Evolutionary conservation across 2,113 vertebrate genomes (phyloP), one percentile per base, ranked within the genome.

Genomic region (Erpornis zantholeuca): DNA sequence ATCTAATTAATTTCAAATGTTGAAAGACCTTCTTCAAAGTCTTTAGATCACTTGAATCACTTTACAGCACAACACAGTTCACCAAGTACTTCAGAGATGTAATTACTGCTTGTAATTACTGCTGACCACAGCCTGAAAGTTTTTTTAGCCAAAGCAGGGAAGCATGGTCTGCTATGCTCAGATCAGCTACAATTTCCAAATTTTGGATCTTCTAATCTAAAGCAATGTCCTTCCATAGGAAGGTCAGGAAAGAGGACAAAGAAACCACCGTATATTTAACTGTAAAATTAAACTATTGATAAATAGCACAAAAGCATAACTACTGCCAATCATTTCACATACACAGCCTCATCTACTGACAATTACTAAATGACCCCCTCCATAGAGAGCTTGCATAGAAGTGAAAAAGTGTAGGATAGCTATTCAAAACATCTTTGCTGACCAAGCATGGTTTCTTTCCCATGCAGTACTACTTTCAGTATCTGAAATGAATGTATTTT

Each of bases 351-450:
- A 90, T 24, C 18, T 5, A 6, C 56, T 31, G n/a, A 33, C 52
- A 79, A 40, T 28, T 84, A 54, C 77, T 68, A 25, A 81, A 70
- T 13, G 21, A 70, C 2, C 17, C 15, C 9, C 40, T 79, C 56
- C 50, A 71, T 2, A 69, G 7, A 72, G 24, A 56, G 45, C 10
- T 21, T 3, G 0, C 24, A 77, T 0, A 35, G n/a, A 49, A 88
- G 27, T 2, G 0, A 63, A 42, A 50, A 78, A 59, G n/a, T 4
- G 17, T 31, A 69, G 57, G 40, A 38, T 0, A 64, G 36, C 15
- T 81, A 83, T 82, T 50, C 36, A 78, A 78, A 94, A 59, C 28
- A 81, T 23, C 52, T 87, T 38, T 61, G 61, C 57, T 79, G n/a
- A 91, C 36, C 57, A 61, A 57, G 45, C 36, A 38, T 1, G 14